phyloP scores from a whole-genome alignment of 2,888 invertebrate species.

The Pseudoips prasinana region DNA sequence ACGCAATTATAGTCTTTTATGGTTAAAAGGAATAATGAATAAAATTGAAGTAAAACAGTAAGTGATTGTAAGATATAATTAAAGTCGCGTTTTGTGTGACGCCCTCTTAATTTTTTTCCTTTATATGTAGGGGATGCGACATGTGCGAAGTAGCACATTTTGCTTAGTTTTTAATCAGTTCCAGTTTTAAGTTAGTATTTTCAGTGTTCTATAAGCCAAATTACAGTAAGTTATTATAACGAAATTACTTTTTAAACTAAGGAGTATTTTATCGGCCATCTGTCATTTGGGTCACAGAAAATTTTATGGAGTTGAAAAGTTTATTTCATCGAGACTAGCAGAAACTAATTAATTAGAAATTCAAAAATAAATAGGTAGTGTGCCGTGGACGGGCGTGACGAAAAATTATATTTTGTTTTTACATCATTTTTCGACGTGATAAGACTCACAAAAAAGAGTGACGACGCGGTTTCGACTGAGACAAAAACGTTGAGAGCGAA shows the following conservation, averaged over 20 bases:
- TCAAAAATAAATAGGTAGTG: conserved; percentile 59
- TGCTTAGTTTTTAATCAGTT: conserved; percentile 39
- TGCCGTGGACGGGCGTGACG: conserved; percentile 68
- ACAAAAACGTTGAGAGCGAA: conserved; percentile 51
- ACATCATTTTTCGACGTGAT: conserved; percentile 56
- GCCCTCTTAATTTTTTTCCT: conserved; percentile 57
- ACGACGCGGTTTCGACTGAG: conserved; percentile 52
- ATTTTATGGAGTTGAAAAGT: conserved; percentile 21
- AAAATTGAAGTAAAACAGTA: conserved; percentile 39
- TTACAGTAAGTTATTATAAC: no score
- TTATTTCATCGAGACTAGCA: conserved; percentile 43
- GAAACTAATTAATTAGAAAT: conserved; percentile 60
- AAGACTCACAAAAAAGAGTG: conserved; percentile 61
- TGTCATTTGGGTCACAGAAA: no score
- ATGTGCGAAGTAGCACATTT: conserved; percentile 57
- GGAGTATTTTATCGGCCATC: no score
- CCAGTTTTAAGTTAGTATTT: no score
- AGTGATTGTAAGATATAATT: conserved; percentile 55
- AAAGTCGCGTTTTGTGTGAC: conserved; percentile 54
- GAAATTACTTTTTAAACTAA: no score
- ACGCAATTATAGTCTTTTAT: conserved; percentile 20
- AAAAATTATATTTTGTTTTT: conserved; percentile 70
- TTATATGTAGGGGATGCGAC: conserved; percentile 46
- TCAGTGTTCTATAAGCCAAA: no score
- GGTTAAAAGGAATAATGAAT: conserved; percentile 18